phyloP scores from a whole-genome alignment of 2,113 vertebrate genomes.

The Erythrocercus mccallii region DNA sequence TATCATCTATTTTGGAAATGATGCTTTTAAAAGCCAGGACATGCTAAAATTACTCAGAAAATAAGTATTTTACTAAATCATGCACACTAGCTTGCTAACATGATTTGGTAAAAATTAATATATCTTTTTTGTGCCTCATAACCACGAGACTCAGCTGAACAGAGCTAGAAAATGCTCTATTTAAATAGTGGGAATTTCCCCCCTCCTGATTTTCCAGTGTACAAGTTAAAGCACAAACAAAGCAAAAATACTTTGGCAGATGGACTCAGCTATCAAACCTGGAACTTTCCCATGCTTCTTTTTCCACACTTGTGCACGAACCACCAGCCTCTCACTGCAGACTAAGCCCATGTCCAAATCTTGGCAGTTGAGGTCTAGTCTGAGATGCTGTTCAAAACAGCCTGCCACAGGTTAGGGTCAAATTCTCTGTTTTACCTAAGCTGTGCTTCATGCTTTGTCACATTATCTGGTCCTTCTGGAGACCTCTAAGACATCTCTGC shows the following conservation, averaged over 20 bases:
- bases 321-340: not conserved
- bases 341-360: not conserved
- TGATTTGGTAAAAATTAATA: not conserved
- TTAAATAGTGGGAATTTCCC: not conserved
- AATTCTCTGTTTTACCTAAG: not conserved
- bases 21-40: not conserved
- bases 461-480: not conserved
- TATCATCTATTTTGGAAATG: not conserved
- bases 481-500: not conserved
- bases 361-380: not conserved
- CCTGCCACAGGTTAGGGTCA: not conserved
- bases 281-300: not conserved
- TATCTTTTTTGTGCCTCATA: not conserved
- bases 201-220: not conserved
- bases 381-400: not conserved
- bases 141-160: not conserved
- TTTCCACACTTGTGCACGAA: not conserved
- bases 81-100: not conserved
- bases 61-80: not conserved
- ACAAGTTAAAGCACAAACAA: not conserved
- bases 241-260: constrained; percentile 4
- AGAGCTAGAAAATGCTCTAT: not conserved
- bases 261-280: not conserved
- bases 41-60: not conserved
- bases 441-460: not conserved